Base-by-base conservation (phyloP, 1,140 invertebrate genomes). In the Asbolus verrucosus region DNA sequence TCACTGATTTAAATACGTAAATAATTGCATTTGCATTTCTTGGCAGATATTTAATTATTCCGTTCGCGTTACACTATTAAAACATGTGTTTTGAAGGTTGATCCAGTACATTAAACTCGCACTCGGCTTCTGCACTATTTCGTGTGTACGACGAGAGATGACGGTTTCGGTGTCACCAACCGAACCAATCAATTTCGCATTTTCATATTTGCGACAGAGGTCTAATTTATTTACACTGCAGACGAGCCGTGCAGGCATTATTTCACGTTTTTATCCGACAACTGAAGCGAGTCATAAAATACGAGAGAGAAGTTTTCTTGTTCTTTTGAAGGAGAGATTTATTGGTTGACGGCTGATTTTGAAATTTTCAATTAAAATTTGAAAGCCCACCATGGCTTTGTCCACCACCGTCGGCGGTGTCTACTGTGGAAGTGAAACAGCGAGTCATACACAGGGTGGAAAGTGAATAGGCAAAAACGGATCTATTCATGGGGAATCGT, bases 51-150 rank as follows among this genome's bases (percentile, higher is more conserved):
- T 61, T 69, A 69, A 69, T 69, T 39, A 62, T 67, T 67, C 46
- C 66, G 15, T 15, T 39, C 31, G 27, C 27, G 11, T 46, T 46
- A 14, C 59, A 18, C 30, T 61, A 39, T 14, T 61, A 69, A 68
- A 60, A 69, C 54, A 69, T 69, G 67, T 69, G 50, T 69, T 69
- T 36, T 19, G 67, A 69, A 69, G 67, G 67, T 62, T 69, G 67
- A 69, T 61, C 38, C 67, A 61, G 67, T 69, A 38, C 67, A 61
- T 69, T 69, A 69, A 59, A 60, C 67, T 62, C 54, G 36, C 19
- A 27, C n/a, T n/a, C n/a, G n/a, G 46, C 46, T 36, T 36, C 33
- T 36, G 33, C 33, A 54, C 46, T 54, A 54, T 54, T 54, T 54
- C 46, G 46, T 36, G 33, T n/a, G 33, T 5, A 8, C 4, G 4